Evolutionary conservation across 2,797 vertebrate species (phyloP).

Genomic region (Darevskia nairensis): DNA sequence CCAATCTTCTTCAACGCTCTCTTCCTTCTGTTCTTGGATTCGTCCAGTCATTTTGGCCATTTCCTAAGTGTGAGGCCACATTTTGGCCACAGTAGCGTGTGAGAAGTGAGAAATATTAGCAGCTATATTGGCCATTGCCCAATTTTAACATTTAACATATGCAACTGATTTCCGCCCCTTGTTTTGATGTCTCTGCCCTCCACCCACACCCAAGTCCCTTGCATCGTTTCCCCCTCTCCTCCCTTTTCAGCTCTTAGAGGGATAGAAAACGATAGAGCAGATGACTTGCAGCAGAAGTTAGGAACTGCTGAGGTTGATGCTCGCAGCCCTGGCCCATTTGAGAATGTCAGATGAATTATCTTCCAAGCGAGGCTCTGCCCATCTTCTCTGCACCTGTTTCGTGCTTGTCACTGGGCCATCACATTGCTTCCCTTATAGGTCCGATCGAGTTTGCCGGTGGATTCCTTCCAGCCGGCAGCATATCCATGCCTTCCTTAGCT

Average conservation of each 20-base stretch:
- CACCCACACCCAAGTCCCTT: neutral
- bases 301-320: neutral
- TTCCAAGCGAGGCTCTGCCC: constrained; percentile 20
- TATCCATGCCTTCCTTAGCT: constrained; percentile 50
- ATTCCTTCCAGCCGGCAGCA: constrained; percentile 36
- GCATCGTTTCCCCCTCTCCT: constrained; percentile 14
- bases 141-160: neutral
- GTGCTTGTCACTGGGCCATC: constrained; percentile 84
- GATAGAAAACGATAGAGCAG: constrained; percentile 8
- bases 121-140: neutral
- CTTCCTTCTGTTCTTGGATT: too few species aligned
- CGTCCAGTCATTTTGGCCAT: too few species aligned
- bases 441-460: constrained; percentile 68
- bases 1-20: too few species aligned
- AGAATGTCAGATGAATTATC: constrained; percentile 63
- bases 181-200: neutral
- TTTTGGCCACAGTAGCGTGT: neutral
- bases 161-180: neutral
- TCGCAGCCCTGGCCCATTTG: constrained; percentile 65
- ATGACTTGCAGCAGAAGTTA: constrained; percentile 10
- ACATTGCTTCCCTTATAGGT: constrained; percentile 88
- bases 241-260: constrained; percentile 25
- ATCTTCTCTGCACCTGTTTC: constrained; percentile 83
- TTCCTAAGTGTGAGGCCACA: too few species aligned
- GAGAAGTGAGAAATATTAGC: neutral